A percentile compares a stretch with the other conserved stretches of the same genome.
phyloP scores from a whole-genome alignment of 1,140 invertebrate species.

The Drosophila nigrodunni region DNA sequence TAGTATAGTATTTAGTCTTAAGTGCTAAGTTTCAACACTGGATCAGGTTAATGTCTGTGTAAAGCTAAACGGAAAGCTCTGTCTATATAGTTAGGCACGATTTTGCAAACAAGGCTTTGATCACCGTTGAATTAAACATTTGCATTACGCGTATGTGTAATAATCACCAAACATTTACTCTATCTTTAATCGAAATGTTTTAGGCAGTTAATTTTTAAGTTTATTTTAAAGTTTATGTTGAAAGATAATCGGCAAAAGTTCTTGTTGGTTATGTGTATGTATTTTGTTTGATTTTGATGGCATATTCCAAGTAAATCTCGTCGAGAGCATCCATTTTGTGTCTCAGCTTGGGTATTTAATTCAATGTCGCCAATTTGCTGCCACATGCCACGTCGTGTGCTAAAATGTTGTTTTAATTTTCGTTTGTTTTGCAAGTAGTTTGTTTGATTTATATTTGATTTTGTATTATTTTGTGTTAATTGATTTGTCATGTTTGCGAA shows the following conservation, averaged over 20 bases:
- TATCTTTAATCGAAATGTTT: background rate
- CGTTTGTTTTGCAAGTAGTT: conserved; percentile 26
- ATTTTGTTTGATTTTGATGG: conserved; percentile 10
- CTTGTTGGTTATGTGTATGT: conserved; percentile 14
- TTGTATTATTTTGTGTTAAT: conserved; percentile 43
- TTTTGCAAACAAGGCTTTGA: conserved; percentile 43
- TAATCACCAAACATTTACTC: conserved; percentile 5
- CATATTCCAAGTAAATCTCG: conserved; percentile 42
- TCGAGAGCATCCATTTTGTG: conserved; percentile 47
- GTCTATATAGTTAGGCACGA: conserved; percentile 52
- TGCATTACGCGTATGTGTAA: conserved; percentile 49
- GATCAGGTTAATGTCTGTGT: conserved; percentile 39
- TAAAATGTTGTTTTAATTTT: conserved; percentile 50
- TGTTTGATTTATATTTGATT: conserved; percentile 26
- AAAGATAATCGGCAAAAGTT: background rate
- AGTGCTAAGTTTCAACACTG: conserved; percentile 19
- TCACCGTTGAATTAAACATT: conserved; percentile 45
- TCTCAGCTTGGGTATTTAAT: conserved; percentile 53
- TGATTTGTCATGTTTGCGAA: conserved; percentile 50
- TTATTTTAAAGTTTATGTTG: background rate
- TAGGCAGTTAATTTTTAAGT: background rate
- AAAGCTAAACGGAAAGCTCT: conserved; percentile 44
- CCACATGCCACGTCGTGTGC: conserved; percentile 49
- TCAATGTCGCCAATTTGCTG: conserved; percentile 52
- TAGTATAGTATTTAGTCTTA: conserved; percentile 40